A percentile compares a stretch with the other conserved stretches of the same genome.
phyloP scores from a whole-genome alignment of 2,888 invertebrate species.

The Cabera pusaria region DNA sequence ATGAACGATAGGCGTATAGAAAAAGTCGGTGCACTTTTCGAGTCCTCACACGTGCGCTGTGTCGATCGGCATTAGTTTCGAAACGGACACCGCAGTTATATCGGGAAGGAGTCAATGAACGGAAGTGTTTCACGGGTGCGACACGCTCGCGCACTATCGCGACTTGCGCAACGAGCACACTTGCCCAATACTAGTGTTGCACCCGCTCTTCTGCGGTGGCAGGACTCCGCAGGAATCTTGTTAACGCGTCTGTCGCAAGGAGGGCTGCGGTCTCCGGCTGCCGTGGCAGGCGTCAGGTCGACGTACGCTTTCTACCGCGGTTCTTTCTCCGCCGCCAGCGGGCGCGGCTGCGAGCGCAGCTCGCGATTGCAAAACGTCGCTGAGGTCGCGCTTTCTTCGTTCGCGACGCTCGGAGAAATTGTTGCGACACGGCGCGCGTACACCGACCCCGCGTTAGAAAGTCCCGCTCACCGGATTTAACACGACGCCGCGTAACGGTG shows the following conservation, averaged over 20 bases:
- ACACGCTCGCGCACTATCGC: constrained; percentile 74
- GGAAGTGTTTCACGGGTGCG: constrained; percentile 81
- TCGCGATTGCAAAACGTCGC: constrained; percentile 79
- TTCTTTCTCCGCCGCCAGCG: constrained; percentile 48
- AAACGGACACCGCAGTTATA: constrained; percentile 71
- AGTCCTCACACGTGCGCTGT: constrained; percentile 53
- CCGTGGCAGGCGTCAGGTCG: constrained; percentile 44
- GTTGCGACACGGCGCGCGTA: constrained; percentile 79
- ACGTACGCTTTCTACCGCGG: constrained; percentile 67
- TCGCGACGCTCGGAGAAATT: constrained; percentile 80
- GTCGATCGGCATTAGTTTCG: constrained; percentile 65
- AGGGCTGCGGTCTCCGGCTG: constrained; percentile 47
- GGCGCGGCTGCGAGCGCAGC: constrained; percentile 41
- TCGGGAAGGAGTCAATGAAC: constrained; percentile 82
- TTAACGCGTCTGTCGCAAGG: constrained; percentile 60
- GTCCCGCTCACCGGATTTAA: constrained; percentile 82
- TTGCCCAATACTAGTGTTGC: constrained; percentile 62
- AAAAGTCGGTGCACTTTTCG: constrained; percentile 29
- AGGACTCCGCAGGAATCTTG: constrained; percentile 57
- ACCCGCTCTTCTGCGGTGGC: constrained; percentile 50
- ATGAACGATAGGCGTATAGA: constrained; percentile 32
- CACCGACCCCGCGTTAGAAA: constrained; percentile 82
- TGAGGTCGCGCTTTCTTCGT: constrained; percentile 83
- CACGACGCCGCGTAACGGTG: constrained; percentile 76
- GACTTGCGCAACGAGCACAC: constrained; percentile 71